Conservation (phyloP, 1,140 invertebrate genomes). For the Teleopsis dalmanni region DNA sequence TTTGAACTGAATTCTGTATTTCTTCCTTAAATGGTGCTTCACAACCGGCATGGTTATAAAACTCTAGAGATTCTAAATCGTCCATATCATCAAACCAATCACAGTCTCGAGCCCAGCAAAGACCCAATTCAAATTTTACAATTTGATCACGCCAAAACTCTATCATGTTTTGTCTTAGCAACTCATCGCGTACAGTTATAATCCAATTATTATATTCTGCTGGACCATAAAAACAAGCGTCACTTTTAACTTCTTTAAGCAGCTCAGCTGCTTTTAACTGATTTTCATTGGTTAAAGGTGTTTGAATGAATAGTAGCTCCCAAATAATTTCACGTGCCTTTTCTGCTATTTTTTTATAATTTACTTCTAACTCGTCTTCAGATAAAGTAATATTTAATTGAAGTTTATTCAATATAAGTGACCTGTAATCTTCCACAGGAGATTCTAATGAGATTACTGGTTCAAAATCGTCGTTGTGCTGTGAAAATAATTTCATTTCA, state of each 20-base stretch:
- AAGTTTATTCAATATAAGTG: conserved; percentile 1
- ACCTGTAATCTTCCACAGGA: conserved; percentile 5
- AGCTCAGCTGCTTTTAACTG: conserved; percentile 20
- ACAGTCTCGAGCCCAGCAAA: conserved; percentile 33
- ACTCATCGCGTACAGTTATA: conserved; percentile 25
- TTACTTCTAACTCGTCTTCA: background rate
- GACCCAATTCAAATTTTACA: conserved; percentile 28
- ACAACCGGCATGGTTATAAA: conserved; percentile 35
- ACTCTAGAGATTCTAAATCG: conserved; percentile 23
- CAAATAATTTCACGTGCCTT: background rate
- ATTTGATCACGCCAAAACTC: conserved; percentile 32
- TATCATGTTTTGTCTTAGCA: conserved; percentile 21
- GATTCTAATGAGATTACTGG: conserved; percentile 3
- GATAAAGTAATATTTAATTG: background rate
- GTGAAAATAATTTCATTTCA: too few relatives aligned
- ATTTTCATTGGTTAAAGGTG: conserved; percentile 9
- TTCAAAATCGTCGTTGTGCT: too few relatives aligned
- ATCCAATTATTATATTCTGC: conserved; percentile 36
- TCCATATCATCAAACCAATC: conserved; percentile 30
- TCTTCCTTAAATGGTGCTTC: conserved; percentile 14
- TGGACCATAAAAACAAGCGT: conserved; percentile 29
- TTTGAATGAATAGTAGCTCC: conserved; percentile 1
- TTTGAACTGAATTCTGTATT: too few relatives aligned
- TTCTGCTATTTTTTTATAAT: conserved; percentile 2
- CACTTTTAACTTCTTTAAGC: conserved; percentile 23